Percentiles rank a stretch among this genome's conserved stretches.
phyloP scores from a whole-genome alignment of 1,140 invertebrate species.

The Kradibia gibbosae region DNA sequence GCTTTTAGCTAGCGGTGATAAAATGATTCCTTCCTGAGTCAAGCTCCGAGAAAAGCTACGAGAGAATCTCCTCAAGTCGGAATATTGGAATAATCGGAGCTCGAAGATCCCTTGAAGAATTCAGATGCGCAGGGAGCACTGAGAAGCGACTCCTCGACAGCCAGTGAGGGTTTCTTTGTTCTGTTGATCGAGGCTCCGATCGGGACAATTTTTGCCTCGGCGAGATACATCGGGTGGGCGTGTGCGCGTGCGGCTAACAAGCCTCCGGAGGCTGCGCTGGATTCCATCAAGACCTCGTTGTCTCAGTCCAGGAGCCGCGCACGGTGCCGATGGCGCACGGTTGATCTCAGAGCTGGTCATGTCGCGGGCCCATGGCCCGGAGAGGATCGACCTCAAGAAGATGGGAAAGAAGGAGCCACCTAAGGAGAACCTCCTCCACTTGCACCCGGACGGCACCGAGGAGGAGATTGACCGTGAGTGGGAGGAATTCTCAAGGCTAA shows the following conservation, averaged over 20 bases:
- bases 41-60: no score
- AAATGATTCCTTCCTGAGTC: no score
- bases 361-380: conserved; percentile 41
- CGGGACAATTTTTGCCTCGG: neutral
- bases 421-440: conserved; percentile 68
- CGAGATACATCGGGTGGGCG: neutral
- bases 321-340: conserved; percentile 35
- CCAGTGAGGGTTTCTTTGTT: no score
- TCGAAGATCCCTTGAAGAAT: no score
- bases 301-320: neutral
- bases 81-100: no score
- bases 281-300: neutral
- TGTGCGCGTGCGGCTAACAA: neutral
- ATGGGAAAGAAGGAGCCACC: conserved; percentile 70
- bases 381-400: conserved; percentile 41
- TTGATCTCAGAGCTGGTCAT: conserved; percentile 35
- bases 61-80: no score
- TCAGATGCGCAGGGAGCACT: no score
- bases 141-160: no score
- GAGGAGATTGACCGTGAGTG: conserved; percentile 75
- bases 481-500: conserved; percentile 75
- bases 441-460: conserved; percentile 68
- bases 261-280: neutral
- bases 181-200: neutral
- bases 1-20: no score